A percentile compares a stretch with the other conserved stretches of the same genome.
Conservation (phyloP, 2,888 invertebrate genomes). For the Odontocolon sp. region DNA sequence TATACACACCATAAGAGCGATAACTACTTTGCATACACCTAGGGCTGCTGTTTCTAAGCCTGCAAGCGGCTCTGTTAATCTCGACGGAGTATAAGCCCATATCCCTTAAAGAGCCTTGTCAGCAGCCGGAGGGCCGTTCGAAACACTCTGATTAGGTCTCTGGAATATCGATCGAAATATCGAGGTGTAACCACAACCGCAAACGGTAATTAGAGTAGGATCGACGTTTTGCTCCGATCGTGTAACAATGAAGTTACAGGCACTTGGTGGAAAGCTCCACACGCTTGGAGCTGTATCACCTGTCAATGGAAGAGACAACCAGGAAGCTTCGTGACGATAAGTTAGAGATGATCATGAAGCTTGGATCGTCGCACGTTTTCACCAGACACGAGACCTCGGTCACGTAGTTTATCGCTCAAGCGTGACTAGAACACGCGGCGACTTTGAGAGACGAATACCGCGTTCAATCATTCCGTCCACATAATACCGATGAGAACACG, state of each 20-base stretch:
- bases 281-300: neutral
- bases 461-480: slow-evolving; percentile 13
- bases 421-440: slow-evolving; percentile 39
- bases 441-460: slow-evolving; percentile 16
- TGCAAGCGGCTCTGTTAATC: too few relatives aligned
- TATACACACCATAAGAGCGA: too few relatives aligned
- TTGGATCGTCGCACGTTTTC: slow-evolving; percentile 9
- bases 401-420: slow-evolving; percentile 50
- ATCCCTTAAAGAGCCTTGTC: too few relatives aligned
- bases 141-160: too few relatives aligned
- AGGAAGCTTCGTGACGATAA: slow-evolving; percentile 7
- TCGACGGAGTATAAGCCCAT: too few relatives aligned
- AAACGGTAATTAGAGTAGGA: too few relatives aligned
- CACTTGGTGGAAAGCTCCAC: neutral
- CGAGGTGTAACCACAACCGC: too few relatives aligned
- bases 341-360: neutral
- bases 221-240: neutral
- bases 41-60: too few relatives aligned
- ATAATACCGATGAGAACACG: neutral
- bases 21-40: too few relatives aligned
- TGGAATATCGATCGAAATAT: too few relatives aligned
- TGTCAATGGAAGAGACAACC: neutral
- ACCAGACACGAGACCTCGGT: slow-evolving; percentile 1
- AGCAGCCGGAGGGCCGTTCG: too few relatives aligned
- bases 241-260: neutral